A percentile compares a stretch with the other conserved stretches of the same genome.
Conservation (phyloP, 1,140 invertebrate species). For the Mya arenaria region DNA sequence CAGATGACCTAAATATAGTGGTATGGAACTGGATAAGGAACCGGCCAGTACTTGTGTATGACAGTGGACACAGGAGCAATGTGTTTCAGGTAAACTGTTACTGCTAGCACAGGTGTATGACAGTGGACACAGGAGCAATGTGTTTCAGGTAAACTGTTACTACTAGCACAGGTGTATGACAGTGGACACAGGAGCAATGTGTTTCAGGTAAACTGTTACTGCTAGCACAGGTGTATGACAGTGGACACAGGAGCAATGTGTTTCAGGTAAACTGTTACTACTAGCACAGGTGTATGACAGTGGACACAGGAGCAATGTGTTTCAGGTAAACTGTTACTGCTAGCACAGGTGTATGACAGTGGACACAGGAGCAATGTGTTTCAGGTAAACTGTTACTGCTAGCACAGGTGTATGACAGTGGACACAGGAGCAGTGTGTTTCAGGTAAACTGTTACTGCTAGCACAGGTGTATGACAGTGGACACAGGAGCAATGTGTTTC, state of each 20-base stretch:
- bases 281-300: slow-evolving; percentile 86
- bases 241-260: slow-evolving; percentile 92
- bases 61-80: slow-evolving; percentile 92
- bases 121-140: slow-evolving; percentile 92
- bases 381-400: no score
- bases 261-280: slow-evolving; percentile 89
- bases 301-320: slow-evolving; percentile 93
- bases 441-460: no score
- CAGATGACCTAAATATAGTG: slow-evolving; percentile 92
- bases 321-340: no score
- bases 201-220: slow-evolving; percentile 89
- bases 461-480: slow-evolving; percentile 88
- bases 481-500: slow-evolving; percentile 94
- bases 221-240: slow-evolving; percentile 86
- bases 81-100: slow-evolving; percentile 90
- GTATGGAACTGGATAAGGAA: slow-evolving; percentile 95
- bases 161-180: slow-evolving; percentile 85
- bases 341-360: slow-evolving; percentile 86
- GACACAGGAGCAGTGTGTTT: slow-evolving; percentile 94
- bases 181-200: slow-evolving; percentile 93
- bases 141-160: slow-evolving; percentile 90
- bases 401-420: slow-evolving; percentile 87
- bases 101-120: slow-evolving; percentile 86
- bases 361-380: slow-evolving; percentile 95
- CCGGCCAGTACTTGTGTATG: slow-evolving; percentile 85